A percentile compares a stretch with the other conserved stretches of the same genome.
These are phyloP conservation scores for Pogoniulus pusillus DNA, from an alignment of 2,797 vertebrate species.

Conservation along the genomic window DNA sequence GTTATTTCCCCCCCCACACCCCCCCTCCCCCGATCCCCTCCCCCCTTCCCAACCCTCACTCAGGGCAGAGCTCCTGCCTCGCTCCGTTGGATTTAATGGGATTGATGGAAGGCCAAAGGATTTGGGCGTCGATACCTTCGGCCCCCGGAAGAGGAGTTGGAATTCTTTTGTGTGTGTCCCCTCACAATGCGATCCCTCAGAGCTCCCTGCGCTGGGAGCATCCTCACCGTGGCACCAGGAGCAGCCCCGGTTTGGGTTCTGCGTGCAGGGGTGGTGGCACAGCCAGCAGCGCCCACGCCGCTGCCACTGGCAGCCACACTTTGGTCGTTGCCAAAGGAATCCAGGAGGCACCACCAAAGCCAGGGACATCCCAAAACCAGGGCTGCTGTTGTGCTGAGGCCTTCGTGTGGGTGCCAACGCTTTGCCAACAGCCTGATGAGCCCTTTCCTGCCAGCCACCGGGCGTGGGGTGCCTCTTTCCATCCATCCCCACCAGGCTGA, in stretches of 20 bases:
- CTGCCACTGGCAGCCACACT: rapidly evolving
- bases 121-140: rapidly evolving
- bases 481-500: neutral
- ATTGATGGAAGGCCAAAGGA: neutral
- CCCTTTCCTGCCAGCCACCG: rapidly evolving
- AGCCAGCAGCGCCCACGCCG: rapidly evolving
- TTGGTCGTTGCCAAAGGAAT: neutral
- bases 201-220: neutral
- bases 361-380: rapidly evolving
- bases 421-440: neutral
- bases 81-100: neutral
- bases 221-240: rapidly evolving
- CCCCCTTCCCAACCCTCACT: neutral
- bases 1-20: too few species aligned
- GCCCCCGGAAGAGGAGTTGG: neutral
- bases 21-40: too few species aligned
- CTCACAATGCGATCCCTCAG: rapidly evolving
- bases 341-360: rapidly evolving
- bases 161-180: too few species aligned
- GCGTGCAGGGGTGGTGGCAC: too few species aligned
- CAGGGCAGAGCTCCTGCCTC: constrained; percentile 5
- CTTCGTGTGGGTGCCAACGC: rapidly evolving
- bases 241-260: neutral
- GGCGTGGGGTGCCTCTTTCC: neutral
- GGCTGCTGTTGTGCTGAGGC: rapidly evolving